Evolutionary conservation across 2,888 invertebrate genomes (phyloP).

Genomic region (Salticus scenicus): DNA sequence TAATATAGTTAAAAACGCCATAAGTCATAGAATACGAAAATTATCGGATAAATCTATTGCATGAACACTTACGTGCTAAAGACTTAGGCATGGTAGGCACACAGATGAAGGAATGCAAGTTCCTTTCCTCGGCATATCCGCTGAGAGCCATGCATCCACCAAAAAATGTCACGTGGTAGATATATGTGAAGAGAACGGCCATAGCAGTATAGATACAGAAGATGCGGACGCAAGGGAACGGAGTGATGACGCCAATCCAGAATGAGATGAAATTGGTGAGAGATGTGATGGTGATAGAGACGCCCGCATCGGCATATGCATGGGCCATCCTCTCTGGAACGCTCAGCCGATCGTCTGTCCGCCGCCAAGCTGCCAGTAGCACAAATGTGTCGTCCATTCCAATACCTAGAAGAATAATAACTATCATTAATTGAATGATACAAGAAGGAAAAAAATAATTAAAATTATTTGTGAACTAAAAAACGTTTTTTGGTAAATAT

Average conservation of each 20-base stretch:
- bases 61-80: slow-evolving; percentile 88
- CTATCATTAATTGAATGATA: no score
- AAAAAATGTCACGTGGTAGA: slow-evolving; percentile 95
- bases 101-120: slow-evolving; percentile 84
- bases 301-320: slow-evolving; percentile 93
- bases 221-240: slow-evolving; percentile 92
- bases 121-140: slow-evolving; percentile 91
- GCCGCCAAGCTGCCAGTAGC: slow-evolving; percentile 95
- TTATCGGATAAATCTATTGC: no score
- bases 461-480: no score
- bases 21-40: no score
- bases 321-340: slow-evolving; percentile 91
- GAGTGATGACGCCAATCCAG: slow-evolving; percentile 84
- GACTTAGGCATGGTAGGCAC: slow-evolving; percentile 89
- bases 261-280: slow-evolving; percentile 83
- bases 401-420: no score
- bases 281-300: slow-evolving; percentile 95
- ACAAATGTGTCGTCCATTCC: slow-evolving; percentile 97
- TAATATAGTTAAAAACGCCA: no score
- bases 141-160: slow-evolving; percentile 92
- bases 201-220: slow-evolving; percentile 97
- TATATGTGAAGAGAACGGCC: slow-evolving; percentile 90
- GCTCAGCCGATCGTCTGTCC: slow-evolving; percentile 82
- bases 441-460: no score
- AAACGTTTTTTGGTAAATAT: no score